phyloP scores from a whole-genome alignment of 2,888 invertebrate species.

The Stenodema calcarata region DNA sequence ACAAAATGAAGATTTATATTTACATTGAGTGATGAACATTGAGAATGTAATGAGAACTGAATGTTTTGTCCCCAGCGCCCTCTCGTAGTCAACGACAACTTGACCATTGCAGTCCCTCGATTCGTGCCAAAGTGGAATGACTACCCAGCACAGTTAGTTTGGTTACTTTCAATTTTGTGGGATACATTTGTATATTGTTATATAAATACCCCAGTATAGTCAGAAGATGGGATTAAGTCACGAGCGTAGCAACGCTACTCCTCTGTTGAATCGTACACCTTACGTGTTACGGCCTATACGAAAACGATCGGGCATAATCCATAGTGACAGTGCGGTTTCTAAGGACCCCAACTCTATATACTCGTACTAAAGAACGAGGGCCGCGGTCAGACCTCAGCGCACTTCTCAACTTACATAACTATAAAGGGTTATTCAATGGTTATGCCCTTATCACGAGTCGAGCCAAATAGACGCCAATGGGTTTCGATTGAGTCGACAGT shows the following conservation, averaged over 20 bases:
- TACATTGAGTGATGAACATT: too few species aligned
- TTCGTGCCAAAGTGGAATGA: not conserved
- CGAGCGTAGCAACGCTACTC: too few species aligned
- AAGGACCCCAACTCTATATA: not conserved
- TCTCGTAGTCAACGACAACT: not conserved
- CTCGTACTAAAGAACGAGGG: not conserved
- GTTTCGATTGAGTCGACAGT: not conserved
- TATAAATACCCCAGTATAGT: too few species aligned
- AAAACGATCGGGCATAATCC: not conserved
- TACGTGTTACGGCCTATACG: not conserved
- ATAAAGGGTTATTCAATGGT: slow-evolving; percentile 3
- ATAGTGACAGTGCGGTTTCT: slow-evolving; percentile 27
- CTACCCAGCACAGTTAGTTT: too few species aligned
- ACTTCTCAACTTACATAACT: slow-evolving; percentile 7
- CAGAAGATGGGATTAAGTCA: too few species aligned
- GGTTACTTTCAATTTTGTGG: too few species aligned
- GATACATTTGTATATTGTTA: too few species aligned
- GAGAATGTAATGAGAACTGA: not conserved
- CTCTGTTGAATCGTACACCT: too few species aligned
- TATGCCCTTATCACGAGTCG: slow-evolving; percentile 7
- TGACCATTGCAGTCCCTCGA: not conserved
- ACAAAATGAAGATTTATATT: too few species aligned
- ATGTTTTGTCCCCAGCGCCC: not conserved
- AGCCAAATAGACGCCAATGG: not conserved
- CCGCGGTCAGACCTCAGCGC: not conserved